phyloP scores from a whole-genome alignment of 2,113 vertebrate genomes.

The Otocyon megalotis region DNA sequence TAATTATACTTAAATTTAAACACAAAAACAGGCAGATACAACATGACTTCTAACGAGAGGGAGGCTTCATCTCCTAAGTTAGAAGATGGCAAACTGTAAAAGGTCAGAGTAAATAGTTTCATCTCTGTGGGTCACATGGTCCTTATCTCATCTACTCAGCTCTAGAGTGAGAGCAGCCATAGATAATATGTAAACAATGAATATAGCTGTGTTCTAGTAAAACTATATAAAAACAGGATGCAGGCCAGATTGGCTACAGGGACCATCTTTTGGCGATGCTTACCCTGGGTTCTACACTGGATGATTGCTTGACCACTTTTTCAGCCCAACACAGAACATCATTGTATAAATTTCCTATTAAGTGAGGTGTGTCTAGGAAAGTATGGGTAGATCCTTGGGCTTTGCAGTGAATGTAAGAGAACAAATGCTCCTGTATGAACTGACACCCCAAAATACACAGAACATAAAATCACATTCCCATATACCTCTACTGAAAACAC shows the following conservation, averaged over 20 bases:
- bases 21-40: background rate
- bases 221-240: slow-evolving; percentile 13
- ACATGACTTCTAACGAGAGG: background rate
- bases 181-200: background rate
- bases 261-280: background rate
- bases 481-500: background rate
- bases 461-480: background rate
- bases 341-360: background rate
- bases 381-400: background rate
- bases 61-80: background rate
- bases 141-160: background rate
- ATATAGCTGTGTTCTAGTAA: background rate
- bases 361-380: background rate
- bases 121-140: background rate
- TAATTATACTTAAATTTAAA: too few species aligned
- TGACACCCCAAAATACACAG: background rate
- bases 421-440: background rate
- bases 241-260: background rate
- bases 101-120: background rate
- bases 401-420: background rate
- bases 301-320: background rate
- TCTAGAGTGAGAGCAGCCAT: background rate
- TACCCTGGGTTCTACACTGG: background rate
- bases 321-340: background rate
- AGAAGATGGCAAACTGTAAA: background rate